These are phyloP conservation scores for Lophotriccus pileatus DNA, from an alignment of 2,797 vertebrate genomes.

Conservation along the genomic window DNA sequence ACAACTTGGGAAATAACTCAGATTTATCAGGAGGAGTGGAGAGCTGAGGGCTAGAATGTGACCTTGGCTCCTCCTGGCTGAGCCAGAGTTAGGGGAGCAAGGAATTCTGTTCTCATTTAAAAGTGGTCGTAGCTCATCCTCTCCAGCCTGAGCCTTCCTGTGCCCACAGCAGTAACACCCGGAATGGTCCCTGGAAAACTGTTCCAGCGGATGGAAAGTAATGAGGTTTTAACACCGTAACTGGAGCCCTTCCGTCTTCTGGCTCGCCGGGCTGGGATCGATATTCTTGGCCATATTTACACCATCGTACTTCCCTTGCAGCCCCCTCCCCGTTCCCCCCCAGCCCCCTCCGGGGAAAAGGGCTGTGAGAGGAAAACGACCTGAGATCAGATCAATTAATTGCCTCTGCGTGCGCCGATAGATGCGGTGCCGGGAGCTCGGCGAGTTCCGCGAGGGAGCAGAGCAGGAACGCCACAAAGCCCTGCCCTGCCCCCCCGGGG, in stretches of 20 bases:
- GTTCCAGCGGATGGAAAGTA: neutral
- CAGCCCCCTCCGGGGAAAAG: neutral
- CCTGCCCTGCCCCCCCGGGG: neutral
- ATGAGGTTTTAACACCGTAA: neutral
- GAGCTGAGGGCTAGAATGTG: neutral
- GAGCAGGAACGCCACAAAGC: neutral
- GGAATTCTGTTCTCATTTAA: neutral
- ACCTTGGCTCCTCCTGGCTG: neutral
- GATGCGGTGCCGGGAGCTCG: neutral
- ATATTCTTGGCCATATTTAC: neutral
- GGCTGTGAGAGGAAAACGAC: conserved; percentile 5
- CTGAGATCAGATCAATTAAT: conserved; percentile 53
- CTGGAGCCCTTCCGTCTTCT: neutral
- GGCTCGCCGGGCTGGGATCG: neutral
- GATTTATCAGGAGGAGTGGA: neutral
- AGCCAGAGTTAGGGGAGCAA: rapidly evolving
- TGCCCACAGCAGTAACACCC: neutral
- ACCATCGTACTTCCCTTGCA: neutral
- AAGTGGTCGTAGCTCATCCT: neutral
- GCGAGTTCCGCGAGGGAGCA: neutral
- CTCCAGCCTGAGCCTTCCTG: neutral
- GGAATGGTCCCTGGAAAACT: neutral
- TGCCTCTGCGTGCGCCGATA: neutral
- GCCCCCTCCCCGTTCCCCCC: neutral
- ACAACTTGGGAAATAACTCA: neutral